phyloP scores from a whole-genome alignment of 2,113 vertebrate genomes.

The Cromileptes altivelis region DNA sequence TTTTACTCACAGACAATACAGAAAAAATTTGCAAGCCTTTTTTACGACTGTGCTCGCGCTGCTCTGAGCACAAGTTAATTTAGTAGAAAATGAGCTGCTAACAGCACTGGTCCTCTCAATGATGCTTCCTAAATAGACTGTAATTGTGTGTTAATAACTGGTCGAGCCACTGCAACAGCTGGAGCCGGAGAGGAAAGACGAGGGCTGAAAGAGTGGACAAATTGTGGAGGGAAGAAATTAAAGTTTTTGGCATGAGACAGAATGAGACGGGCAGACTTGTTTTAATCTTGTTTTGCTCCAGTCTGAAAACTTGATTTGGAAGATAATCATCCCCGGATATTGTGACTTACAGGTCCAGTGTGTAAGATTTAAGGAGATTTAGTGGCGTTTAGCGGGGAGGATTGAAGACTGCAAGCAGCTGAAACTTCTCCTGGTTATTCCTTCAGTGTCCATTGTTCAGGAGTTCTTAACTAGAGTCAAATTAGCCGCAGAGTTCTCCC shows the following conservation, averaged over 20 bases:
- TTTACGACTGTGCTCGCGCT: constrained; percentile 9
- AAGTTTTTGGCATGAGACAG: constrained; percentile 26
- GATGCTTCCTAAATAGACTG: constrained; percentile 76
- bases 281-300: constrained; percentile 23
- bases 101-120: constrained; percentile 70
- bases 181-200: background rate
- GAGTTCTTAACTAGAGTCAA: no score
- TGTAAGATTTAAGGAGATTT: no score
- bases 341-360: background rate
- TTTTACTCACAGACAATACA: constrained; percentile 62
- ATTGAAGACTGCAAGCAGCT: no score
- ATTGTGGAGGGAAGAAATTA: constrained; percentile 15
- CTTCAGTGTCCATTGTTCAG: no score
- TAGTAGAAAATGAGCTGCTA: constrained; percentile 78
- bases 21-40: constrained; percentile 39
- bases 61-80: constrained; percentile 74
- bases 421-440: no score
- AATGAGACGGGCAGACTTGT: constrained; percentile 10
- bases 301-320: constrained; percentile 27
- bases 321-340: constrained; percentile 35
- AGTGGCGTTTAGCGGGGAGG: no score
- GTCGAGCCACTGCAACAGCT: constrained; percentile 46
- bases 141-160: constrained; percentile 75
- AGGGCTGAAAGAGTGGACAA: constrained; percentile 15
- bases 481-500: no score